Evolutionary conservation across 2,797 vertebrate genomes (phyloP).

Genomic region (Lindbergichthys nudifrons): DNA sequence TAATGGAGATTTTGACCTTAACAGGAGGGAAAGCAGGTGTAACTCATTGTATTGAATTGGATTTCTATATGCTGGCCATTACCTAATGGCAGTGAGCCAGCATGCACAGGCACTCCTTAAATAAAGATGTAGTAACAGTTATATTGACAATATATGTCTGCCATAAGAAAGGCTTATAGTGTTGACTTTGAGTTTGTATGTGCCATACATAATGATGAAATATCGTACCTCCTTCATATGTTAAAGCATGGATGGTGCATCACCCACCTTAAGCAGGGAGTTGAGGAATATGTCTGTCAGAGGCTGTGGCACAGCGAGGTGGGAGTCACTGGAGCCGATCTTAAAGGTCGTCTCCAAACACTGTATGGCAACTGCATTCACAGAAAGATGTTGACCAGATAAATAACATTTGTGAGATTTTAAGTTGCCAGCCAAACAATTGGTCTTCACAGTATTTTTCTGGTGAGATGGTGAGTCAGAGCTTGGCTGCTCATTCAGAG

Average conservation of each 20-base stretch:
- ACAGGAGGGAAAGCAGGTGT: not conserved
- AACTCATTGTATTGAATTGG: not conserved
- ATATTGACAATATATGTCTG: not conserved
- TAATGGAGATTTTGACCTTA: not conserved
- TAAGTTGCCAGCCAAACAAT: not conserved
- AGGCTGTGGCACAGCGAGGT: constrained; percentile 90
- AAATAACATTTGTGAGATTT: not conserved
- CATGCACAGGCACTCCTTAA: not conserved
- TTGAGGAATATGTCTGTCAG: constrained; percentile 94
- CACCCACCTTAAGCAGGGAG: constrained; percentile 90
- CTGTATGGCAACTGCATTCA: constrained; percentile 92
- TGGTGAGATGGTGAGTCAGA: constrained; percentile 34
- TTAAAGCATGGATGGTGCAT: too few relatives aligned
- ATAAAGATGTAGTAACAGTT: not conserved
- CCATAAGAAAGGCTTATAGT: not conserved
- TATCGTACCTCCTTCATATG: too few relatives aligned
- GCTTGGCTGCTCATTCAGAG: constrained; percentile 23
- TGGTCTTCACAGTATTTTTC: not conserved
- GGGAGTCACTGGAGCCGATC: constrained; percentile 91
- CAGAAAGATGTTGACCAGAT: not conserved
- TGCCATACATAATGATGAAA: not conserved
- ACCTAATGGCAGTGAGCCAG: too few relatives aligned
- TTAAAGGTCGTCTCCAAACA: constrained; percentile 98
- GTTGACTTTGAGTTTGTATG: not conserved
- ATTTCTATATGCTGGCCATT: not conserved